Evolutionary conservation across 2,888 invertebrate species (phyloP), one percentile per base, ranked within the genome.

Genomic region (Sylvicola cinctus): DNA sequence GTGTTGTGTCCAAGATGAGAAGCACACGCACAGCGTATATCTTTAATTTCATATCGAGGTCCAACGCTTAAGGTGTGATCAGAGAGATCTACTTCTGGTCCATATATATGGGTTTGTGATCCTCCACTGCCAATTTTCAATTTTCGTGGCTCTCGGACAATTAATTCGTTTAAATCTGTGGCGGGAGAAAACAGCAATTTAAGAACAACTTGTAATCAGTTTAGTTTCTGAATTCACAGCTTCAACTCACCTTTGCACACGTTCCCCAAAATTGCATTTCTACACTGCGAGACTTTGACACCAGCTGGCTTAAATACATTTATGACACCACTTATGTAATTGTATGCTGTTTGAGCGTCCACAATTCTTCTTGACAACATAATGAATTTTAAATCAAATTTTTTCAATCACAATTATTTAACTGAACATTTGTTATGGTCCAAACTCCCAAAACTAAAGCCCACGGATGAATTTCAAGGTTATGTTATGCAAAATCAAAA

Each of bases 301-400:
- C 67, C 67, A 1, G 72, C 51, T 11, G 84, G 81, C 54, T 88
- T 88, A 45, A 77, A 84, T 11, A 85, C 59, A 53, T 79, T 78
- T 39, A 83, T 59, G 6, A 85, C 48, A 16, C 87, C 85, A 54
- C 74, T 76, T 34, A 88, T 50, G 17, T 61, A 50, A 44, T 65
- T 72, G 59, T 69, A 83, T 3, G 74, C 68, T 27, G 58, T 47
- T 26, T 61, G 61, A 3, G 77, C 73, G 8, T 20, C 8, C 20
- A 8, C 20, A 6, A 20, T 8, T 8, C 8, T 20, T 6, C 20
- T 4, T 4, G 20, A 20, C 20, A 20, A 20, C 20, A 20, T 20
- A 20, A 6, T n/a, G n/a, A n/a, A n/a, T n/a, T n/a, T n/a, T n/a
- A n/a, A n/a, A n/a, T n/a, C n/a, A n/a, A n/a, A n/a, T n/a, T n/a